Percentiles rank a stretch among this genome's conserved stretches.
These are phyloP conservation scores for Megaustenia siamemsis DNA, from an alignment of 2,888 invertebrate species.

Conservation along the genomic window DNA sequence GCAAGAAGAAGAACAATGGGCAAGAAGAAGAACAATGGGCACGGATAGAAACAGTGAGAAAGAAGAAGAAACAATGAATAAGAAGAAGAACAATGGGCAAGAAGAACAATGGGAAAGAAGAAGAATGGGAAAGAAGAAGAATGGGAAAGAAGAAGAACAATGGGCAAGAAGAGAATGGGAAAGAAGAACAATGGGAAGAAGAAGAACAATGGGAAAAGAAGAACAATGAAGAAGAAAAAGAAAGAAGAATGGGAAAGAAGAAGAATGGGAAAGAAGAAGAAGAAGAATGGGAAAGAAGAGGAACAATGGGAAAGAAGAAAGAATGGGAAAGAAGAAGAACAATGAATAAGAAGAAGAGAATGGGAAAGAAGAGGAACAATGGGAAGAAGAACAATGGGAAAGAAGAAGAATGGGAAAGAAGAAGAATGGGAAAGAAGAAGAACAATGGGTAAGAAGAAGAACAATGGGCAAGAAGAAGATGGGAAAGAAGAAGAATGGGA, in stretches of 20 bases:
- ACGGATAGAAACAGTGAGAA: neutral
- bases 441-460: neutral
- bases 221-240: slow-evolving; percentile 15
- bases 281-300: neutral
- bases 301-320: neutral
- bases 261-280: neutral
- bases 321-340: neutral
- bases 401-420: neutral
- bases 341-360: neutral
- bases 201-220: neutral
- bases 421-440: neutral
- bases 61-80: neutral
- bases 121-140: neutral
- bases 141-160: neutral
- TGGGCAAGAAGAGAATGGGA: neutral
- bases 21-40: neutral
- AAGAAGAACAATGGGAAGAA: neutral
- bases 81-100: neutral
- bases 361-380: neutral
- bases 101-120: neutral
- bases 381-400: neutral
- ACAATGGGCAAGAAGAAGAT: neutral
- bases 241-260: neutral
- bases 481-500: slow-evolving; percentile 16
- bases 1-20: neutral